phyloP scores from a whole-genome alignment of 1,140 invertebrate genomes.

The Pseudoatta argentina region DNA sequence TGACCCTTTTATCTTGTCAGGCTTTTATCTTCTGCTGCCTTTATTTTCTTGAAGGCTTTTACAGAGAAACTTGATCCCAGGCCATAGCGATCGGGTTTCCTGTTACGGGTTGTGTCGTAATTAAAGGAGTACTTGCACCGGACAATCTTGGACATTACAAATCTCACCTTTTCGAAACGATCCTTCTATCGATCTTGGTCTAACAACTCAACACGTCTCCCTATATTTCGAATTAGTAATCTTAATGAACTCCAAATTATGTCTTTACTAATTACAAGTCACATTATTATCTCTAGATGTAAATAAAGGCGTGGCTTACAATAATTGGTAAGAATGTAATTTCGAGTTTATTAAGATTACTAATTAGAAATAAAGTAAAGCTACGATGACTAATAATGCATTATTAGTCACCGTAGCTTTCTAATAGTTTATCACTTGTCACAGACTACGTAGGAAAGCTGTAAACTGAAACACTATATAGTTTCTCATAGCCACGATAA shows the following conservation, averaged over 20 bases:
- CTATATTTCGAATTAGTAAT: slow-evolving; percentile 12
- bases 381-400: too few species aligned
- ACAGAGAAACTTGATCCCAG: slow-evolving; percentile 13
- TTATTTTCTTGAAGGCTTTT: slow-evolving; percentile 38
- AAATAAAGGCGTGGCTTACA: too few species aligned
- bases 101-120: slow-evolving; percentile 24
- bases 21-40: slow-evolving; percentile 9
- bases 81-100: slow-evolving; percentile 22
- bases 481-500: neutral
- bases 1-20: neutral
- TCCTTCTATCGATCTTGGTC: neutral
- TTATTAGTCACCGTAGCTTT: neutral
- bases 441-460: slow-evolving; percentile 1
- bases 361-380: too few species aligned
- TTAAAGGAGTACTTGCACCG: slow-evolving; percentile 22
- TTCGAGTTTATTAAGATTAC: too few species aligned
- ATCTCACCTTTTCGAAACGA: neutral
- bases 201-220: too few species aligned
- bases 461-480: neutral
- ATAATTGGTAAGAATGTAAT: too few species aligned
- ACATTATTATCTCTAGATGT: neutral
- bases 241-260: neutral
- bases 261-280: neutral
- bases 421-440: neutral
- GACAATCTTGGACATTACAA: neutral